Base-by-base conservation (phyloP, 2,797 vertebrate species). In the Alauda arvensis region DNA sequence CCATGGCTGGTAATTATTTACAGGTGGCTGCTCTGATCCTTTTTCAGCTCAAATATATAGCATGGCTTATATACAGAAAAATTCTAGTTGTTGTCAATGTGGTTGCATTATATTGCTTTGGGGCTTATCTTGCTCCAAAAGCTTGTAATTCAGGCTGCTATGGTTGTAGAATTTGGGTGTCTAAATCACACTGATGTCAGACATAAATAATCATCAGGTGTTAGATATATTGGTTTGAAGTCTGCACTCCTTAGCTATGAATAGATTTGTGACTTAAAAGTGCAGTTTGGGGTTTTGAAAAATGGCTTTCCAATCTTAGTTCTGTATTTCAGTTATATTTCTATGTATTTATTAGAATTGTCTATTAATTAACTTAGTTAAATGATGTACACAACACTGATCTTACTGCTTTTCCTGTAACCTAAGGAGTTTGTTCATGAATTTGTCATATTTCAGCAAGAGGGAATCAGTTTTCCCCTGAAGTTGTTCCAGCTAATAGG, bases 201-300 rank as follows among this genome's bases (percentile, higher is more conserved):
- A 85, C 56, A 60, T 91, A 95, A 91, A 87, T 87, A 85, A 91
- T 53, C 20, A 62, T 76, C 19, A 29, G 46, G 31, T 57, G 67
- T 78, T 81, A 77, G 57, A 81, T 78, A 63, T 77, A 77, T 48
- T 52, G 59, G 17, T 83, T 77, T 66, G 57, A 66, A 45, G 46
- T 43, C 60, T 57, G 39, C 20, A 15, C 26, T 83, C 65, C 53
- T 78, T 81, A 70, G 31, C 60, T 83, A 31, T 6, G 7, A 87
- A 81, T 87, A 86, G 57, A 88, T 82, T 84, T 77, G 43, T 88
- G 59, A 74, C 75, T 66, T 82, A 87, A 70, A n/a, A 55, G 14
- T 33, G 23, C 31, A 63, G 37, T 51, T 70, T 28, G 25, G 12
- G 28, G 55, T 85, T 85, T 85, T 87, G 67, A 87, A 81, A 89